Evolutionary conservation across 2,888 invertebrate genomes (phyloP), one percentile per base, ranked within the genome.

Genomic region (Cryptosula pallasiana): DNA sequence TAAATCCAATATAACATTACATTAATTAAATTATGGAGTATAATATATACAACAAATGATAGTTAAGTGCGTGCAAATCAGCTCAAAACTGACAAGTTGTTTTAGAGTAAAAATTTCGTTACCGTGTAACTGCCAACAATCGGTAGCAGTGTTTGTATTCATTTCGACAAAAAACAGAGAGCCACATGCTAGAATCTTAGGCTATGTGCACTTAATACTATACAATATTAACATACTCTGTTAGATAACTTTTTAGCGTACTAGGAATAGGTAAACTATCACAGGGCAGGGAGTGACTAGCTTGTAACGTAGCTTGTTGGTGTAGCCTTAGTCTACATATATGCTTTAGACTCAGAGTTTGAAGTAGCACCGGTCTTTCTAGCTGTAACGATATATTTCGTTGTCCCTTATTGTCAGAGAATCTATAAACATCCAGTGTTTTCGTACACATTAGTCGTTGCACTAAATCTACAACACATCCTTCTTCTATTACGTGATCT

Each of bases 381-480:
- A 63, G 34, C 32, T 32, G 63, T 27, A 63, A 32, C 3, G 63
- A 63, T 29, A 63, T 63, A n/a, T 63, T 63, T 29, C 63, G 27
- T 13, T 63, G 29, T 63, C 63, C 63, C 32, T 63, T 63, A n/a
- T 63, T 63, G 34, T 63, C 63, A 32, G 63, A 63, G 34, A 63
- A 63, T 32, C 63, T 63, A 32, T 63, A 63, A 32, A 63, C 34
- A 34, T 63, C 27, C 5, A 63, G 63, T 2, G 63, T 32, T 13
- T 32, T 63, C 13, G 63, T 63, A 32, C 5, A 16, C 13, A 63
- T 32, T 2, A 63, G 32, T n/a, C 27, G 63, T 32, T 63, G 63
- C 32, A 63, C 34, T 27, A 63, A 32, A 34, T 63, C 34, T 16
- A 63, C 63, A 13, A 63, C 63, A 63, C 63, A 63, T 5, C 63